A percentile compares a stretch with the other conserved stretches of the same genome.
phyloP scores from a whole-genome alignment of 2,888 invertebrate genomes.

The Drosophila recens region DNA sequence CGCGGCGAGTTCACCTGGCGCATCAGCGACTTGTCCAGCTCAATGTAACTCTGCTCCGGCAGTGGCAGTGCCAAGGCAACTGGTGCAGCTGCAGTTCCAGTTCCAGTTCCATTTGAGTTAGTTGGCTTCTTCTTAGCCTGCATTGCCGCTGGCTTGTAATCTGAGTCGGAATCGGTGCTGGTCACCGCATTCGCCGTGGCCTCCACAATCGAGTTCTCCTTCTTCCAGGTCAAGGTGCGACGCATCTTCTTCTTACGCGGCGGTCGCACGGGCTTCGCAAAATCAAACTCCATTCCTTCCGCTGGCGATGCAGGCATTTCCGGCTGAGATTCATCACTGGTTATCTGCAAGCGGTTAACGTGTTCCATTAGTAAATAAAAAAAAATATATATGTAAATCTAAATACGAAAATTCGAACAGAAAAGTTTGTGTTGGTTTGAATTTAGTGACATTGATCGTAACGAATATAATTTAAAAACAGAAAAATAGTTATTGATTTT shows the following conservation, averaged over 20 bases:
- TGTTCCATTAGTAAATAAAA: slow-evolving; percentile 6
- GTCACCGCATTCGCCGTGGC: slow-evolving; percentile 66
- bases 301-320: slow-evolving; percentile 46
- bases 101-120: neutral
- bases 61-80: neutral
- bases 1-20: slow-evolving; percentile 77
- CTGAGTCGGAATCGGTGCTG: slow-evolving; percentile 82
- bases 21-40: slow-evolving; percentile 70
- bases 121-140: slow-evolving; percentile 55
- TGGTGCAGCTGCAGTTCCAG: neutral
- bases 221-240: slow-evolving; percentile 75
- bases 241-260: slow-evolving; percentile 82
- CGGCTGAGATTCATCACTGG: slow-evolving; percentile 78
- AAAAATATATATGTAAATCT: neutral
- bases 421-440: neutral
- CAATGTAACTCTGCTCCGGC: slow-evolving; percentile 61
- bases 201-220: slow-evolving; percentile 77
- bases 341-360: slow-evolving; percentile 52
- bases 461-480: neutral
- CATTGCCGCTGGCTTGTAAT: slow-evolving; percentile 50
- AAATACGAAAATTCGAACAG: neutral
- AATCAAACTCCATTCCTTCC: slow-evolving; percentile 59
- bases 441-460: neutral
- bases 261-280: slow-evolving; percentile 71
- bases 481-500: no score